Conservation (phyloP, 2,113 vertebrate genomes). For the Indicator indicator region DNA sequence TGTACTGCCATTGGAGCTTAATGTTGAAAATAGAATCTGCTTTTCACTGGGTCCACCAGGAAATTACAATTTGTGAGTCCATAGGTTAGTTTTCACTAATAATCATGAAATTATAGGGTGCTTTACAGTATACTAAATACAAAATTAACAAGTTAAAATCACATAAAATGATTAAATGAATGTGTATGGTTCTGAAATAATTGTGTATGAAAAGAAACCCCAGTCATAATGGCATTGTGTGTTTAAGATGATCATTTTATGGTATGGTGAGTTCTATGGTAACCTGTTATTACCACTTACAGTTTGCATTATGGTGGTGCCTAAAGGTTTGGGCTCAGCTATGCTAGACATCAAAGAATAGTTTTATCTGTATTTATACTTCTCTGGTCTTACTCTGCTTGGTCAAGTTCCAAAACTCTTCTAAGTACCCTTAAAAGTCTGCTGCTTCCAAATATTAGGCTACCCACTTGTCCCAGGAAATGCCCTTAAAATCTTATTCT, state of each 20-base stretch:
- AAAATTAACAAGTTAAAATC: neutral
- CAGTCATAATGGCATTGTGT: neutral
- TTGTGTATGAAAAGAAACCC: neutral
- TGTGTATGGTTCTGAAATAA: neutral
- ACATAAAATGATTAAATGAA: neutral
- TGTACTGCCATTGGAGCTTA: neutral
- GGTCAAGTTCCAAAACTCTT: neutral
- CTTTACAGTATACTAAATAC: neutral
- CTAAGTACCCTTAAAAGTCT: neutral
- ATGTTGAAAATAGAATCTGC: constrained; percentile 1
- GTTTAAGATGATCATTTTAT: constrained; percentile 1
- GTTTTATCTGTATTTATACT: neutral
- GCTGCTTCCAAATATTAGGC: neutral
- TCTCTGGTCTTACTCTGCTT: neutral
- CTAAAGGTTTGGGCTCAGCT: neutral
- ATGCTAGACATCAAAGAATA: neutral
- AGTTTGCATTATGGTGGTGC: neutral
- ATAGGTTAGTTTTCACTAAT: neutral
- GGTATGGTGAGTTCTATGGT: neutral
- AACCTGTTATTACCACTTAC: neutral
- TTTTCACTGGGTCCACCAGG: neutral
- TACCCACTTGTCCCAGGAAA: neutral
- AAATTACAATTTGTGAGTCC: neutral
- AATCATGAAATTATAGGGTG: constrained; percentile 1
- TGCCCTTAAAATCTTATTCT: neutral